These are phyloP conservation scores for Heliconius himera DNA, from an alignment of 1,140 invertebrate genomes.

Conservation along the genomic window DNA sequence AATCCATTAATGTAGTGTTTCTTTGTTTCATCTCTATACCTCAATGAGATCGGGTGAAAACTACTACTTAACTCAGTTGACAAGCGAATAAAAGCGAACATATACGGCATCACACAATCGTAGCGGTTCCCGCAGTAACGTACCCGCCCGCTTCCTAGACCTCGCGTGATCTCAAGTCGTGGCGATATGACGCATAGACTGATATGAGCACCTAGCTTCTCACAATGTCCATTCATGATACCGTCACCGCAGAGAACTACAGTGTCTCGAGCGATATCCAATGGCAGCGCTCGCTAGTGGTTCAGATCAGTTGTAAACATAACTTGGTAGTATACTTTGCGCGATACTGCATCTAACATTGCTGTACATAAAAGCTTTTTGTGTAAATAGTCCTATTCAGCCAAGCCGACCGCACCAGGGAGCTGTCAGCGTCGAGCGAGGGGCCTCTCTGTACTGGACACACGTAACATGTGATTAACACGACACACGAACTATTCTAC, in stretches of 20 bases:
- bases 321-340: constrained; percentile 71
- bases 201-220: constrained; percentile 35
- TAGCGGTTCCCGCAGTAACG: constrained; percentile 76
- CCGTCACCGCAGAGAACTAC: constrained; percentile 13
- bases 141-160: constrained; percentile 64
- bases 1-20: constrained; percentile 81
- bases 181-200: constrained; percentile 59
- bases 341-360: constrained; percentile 78
- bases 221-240: constrained; percentile 35
- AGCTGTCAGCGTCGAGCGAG: constrained; percentile 52
- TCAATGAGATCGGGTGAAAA: constrained; percentile 81
- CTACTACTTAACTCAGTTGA: constrained; percentile 73
- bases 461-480: constrained; percentile 80
- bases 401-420: constrained; percentile 49
- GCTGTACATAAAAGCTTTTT: constrained; percentile 80
- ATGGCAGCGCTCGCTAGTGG: constrained; percentile 50
- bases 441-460: constrained; percentile 49
- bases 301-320: constrained; percentile 54
- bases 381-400: constrained; percentile 73
- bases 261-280: constrained; percentile 44
- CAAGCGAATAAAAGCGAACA: constrained; percentile 62
- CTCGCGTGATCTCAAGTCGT: constrained; percentile 54
- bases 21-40: constrained; percentile 76
- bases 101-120: constrained; percentile 64
- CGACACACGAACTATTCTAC: constrained; percentile 67